phyloP scores from a whole-genome alignment of 2,797 vertebrate genomes.

The Neopelma chrysocephalum region DNA sequence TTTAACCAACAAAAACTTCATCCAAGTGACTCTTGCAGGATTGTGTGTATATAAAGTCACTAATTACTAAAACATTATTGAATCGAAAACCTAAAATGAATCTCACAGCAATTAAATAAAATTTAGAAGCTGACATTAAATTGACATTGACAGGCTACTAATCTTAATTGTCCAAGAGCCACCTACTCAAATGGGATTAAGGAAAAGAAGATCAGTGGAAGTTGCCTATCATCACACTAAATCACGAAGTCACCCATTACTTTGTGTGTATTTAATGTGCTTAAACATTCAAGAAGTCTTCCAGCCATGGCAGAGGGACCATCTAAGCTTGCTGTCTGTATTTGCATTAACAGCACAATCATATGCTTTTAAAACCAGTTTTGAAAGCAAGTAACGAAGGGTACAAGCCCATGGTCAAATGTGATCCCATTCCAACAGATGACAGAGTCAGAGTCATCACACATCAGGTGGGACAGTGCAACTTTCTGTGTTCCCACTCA shows the following conservation, averaged over 20 bases:
- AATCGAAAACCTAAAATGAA: background rate
- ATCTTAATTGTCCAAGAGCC: background rate
- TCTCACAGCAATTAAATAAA: background rate
- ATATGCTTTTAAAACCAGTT: background rate
- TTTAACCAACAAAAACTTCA: background rate
- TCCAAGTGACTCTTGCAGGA: background rate
- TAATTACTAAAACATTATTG: background rate
- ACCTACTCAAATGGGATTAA: background rate
- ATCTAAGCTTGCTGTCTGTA: background rate
- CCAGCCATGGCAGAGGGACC: background rate
- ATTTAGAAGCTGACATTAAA: conserved; percentile 1
- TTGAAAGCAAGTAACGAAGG: background rate
- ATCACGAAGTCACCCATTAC: background rate
- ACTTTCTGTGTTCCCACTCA: background rate
- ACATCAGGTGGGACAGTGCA: background rate
- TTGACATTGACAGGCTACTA: background rate
- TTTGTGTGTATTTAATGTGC: background rate
- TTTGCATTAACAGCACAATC: background rate
- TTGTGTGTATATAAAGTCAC: background rate
- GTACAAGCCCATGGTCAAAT: background rate
- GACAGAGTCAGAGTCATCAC: background rate
- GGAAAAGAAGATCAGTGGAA: background rate
- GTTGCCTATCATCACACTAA: background rate
- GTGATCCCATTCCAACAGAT: background rate
- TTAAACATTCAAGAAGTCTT: background rate